Percentiles rank a stretch among this genome's conserved stretches.
Evolutionary conservation across 2,797 vertebrate genomes (phyloP).

Genomic region (Clarias pachynema): DNA sequence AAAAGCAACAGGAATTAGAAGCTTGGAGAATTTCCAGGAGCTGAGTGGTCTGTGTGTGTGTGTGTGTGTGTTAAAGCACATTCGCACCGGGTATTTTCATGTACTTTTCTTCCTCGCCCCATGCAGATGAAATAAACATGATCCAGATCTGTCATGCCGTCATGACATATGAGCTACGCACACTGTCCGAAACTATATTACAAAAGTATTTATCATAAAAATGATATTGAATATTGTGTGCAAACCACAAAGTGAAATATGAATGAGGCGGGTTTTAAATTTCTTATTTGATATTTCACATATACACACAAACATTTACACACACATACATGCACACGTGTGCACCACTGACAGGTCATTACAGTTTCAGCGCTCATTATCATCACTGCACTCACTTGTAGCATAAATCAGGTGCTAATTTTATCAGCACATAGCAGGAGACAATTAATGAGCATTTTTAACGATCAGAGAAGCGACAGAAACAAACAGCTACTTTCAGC

Average conservation of each 20-base stretch:
- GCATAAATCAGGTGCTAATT: conserved; percentile 1
- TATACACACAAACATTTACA: neutral
- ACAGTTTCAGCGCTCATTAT: neutral
- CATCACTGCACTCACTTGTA: neutral
- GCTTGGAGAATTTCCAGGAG: conserved; percentile 43
- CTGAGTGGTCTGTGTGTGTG: conserved; percentile 7
- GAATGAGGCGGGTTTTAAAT: neutral
- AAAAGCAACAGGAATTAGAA: conserved; percentile 43
- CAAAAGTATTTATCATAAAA: neutral
- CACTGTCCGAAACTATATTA: neutral
- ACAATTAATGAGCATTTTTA: neutral
- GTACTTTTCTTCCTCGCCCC: neutral
- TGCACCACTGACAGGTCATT: neutral
- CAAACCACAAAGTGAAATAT: neutral
- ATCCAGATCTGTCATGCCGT: neutral
- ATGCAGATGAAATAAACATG: conserved; percentile 13
- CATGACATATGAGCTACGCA: neutral
- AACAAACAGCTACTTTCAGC: neutral
- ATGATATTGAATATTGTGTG: neutral
- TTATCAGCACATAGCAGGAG: conserved; percentile 8
- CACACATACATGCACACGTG: neutral
- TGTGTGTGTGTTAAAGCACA: conserved; percentile 5
- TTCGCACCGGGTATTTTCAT: neutral
- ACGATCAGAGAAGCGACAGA: neutral
- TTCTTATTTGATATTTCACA: neutral